Conservation (phyloP, 2,797 vertebrate species). For the Anabacerthia variegaticeps region DNA sequence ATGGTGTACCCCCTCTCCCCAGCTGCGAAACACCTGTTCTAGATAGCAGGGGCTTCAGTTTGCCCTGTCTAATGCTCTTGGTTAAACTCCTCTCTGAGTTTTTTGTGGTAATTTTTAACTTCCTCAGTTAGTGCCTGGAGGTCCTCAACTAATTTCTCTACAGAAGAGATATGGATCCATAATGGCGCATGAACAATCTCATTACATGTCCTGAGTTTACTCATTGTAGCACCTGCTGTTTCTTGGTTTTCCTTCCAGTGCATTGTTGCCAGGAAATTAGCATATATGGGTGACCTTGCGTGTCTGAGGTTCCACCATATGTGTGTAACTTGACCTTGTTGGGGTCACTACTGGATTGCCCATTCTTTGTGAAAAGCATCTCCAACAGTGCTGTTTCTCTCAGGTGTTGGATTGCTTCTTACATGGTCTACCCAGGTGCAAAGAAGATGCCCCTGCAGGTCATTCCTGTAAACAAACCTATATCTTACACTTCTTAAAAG, state of each 20-base stretch:
- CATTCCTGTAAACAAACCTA: no score
- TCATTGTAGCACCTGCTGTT: background rate
- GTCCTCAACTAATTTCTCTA: background rate
- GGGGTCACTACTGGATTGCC: background rate
- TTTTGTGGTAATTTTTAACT: no score
- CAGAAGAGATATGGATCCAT: background rate
- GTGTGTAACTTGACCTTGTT: background rate
- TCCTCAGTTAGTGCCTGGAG: no score
- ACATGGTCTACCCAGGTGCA: background rate
- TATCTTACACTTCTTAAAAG: no score
- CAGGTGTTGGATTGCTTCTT: background rate
- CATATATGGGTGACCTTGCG: background rate
- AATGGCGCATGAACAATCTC: background rate
- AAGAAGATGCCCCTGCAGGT: background rate
- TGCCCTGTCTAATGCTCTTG: background rate
- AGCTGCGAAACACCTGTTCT: background rate
- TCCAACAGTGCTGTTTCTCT: background rate
- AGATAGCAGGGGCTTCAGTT: background rate
- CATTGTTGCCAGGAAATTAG: background rate
- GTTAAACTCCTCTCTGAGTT: no score
- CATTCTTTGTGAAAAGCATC: background rate
- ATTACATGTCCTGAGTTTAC: background rate
- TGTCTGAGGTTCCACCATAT: background rate
- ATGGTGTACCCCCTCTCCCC: no score
- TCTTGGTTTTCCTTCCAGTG: background rate